Conservation (phyloP, 2,113 vertebrate species). For the Notiomystis cincta region DNA sequence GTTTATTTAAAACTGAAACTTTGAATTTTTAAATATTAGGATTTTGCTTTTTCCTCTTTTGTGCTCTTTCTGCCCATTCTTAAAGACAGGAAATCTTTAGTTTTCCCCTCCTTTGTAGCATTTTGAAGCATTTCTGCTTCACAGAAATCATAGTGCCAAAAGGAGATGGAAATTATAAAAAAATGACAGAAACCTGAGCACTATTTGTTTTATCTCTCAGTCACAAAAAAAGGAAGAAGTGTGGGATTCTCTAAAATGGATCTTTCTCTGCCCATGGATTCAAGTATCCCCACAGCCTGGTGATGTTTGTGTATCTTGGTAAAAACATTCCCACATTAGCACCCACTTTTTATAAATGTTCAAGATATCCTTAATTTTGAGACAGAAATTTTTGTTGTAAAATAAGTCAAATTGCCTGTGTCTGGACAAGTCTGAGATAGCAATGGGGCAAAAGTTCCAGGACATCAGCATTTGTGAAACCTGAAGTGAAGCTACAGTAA, state of each 20-base stretch:
- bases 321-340: not conserved
- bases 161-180: not conserved
- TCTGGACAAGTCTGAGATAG: not conserved
- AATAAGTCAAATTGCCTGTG: not conserved
- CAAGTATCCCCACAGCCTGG: not conserved
- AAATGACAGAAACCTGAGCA: not conserved
- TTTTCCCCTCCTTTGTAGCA: not conserved
- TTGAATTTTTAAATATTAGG: not conserved
- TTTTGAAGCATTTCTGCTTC: not conserved
- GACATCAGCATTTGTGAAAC: not conserved
- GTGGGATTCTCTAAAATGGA: not conserved
- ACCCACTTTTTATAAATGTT: not conserved
- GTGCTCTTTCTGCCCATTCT: not conserved
- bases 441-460: not conserved
- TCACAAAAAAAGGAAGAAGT: not conserved
- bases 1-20: not conserved
- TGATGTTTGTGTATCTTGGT: not conserved
- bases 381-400: not conserved
- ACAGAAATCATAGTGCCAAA: not conserved
- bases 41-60: not conserved
- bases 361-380: not conserved
- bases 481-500: not conserved
- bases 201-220: not conserved
- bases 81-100: not conserved
- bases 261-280: not conserved